Conservation (phyloP, 2,113 vertebrate genomes). For the Rhabdornis inornatus region DNA sequence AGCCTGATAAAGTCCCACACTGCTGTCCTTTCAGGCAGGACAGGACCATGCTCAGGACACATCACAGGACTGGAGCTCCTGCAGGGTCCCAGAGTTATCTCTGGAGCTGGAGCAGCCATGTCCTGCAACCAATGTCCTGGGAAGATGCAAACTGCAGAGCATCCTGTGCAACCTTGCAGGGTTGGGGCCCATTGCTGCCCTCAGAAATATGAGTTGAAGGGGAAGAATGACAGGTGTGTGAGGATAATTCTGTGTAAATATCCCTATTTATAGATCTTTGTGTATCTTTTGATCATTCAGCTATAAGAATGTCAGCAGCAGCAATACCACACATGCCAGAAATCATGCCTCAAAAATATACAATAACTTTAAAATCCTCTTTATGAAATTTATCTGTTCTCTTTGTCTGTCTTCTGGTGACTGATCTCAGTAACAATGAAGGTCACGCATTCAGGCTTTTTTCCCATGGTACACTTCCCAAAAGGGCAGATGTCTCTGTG, state of each 20-base stretch:
- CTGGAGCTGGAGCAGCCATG: rapidly evolving
- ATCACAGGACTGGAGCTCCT: background rate
- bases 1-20: background rate
- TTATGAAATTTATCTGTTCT: background rate
- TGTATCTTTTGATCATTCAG: background rate
- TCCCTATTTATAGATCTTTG: background rate
- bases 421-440: background rate
- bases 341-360: background rate
- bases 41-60: background rate
- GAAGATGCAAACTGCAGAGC: background rate
- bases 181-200: background rate
- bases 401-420: background rate
- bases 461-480: background rate
- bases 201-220: background rate
- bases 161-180: rapidly evolving
- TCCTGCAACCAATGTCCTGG: rapidly evolving
- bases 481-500: background rate
- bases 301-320: background rate
- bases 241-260: background rate
- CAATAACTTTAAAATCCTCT: background rate
- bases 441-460: background rate
- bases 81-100: background rate
- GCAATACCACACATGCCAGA: background rate
- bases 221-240: background rate
- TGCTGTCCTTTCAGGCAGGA: rapidly evolving